Base-by-base conservation (phyloP, 1,140 invertebrate species). In the Calliopsis andreniformis region DNA sequence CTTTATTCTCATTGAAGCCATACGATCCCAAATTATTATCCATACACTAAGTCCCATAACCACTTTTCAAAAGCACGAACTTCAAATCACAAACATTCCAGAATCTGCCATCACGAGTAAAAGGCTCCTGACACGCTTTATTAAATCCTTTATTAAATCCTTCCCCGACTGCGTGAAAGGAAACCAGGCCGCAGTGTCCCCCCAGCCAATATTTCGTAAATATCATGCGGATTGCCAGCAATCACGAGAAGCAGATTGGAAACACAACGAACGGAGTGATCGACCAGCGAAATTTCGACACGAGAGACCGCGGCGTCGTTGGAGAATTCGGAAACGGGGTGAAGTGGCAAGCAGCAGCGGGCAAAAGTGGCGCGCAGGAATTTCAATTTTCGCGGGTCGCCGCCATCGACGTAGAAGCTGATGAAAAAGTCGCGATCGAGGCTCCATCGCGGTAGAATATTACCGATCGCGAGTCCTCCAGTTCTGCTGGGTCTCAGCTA, bases 381-480 rank as follows among this genome's bases (percentile, higher is more conserved):
- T 84, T 84, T 84, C 61, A 83, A 83, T 83, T 78, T 66, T 78
- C 81, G 70, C 66, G 79, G 76, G 43, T 49, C 39, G 66, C 62
- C n/a, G 62, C 51, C 14, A 10, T 12, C n/a, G n/a, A n/a, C 20
- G 53, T 25, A 39, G 30, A 39, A 82, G 35, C 64, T 49, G 69
- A 75, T 75, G 76, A 66, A 78, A 82, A 75, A 78, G 69, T 63
- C 49, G 53, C 59, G 58, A 20, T 16, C 35, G 16, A n/a, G 35
- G 47, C 79, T 76, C 67, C 32, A 63, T 45, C 49, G 30, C 51
- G 23, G 59, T 68, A 79, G 81, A 79, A 84, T 84, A 84, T 83
- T 83, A 82, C 71, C 76, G 76, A 43, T 61, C 70, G 71, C 64
- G 76, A 32, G 66, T 25, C 32, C 71, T 58, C 71, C 49, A 47